Base-by-base conservation (phyloP, 2,888 invertebrate genomes). In the Gari tellinella region DNA sequence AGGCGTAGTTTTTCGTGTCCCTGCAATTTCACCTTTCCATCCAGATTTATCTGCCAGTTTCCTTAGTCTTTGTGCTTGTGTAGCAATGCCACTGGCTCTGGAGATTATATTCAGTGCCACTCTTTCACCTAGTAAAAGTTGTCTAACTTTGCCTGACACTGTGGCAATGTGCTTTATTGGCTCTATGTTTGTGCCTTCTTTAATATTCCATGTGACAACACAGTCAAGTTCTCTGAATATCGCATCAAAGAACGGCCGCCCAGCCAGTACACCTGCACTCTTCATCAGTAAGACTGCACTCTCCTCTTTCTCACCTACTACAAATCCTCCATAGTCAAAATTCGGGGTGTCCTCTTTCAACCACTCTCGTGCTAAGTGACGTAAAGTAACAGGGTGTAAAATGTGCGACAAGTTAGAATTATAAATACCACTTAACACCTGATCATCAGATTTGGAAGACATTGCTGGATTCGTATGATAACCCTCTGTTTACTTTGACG, bases 1-100 rank as follows among this genome's bases (percentile, higher is more conserved):
- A 8, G 93, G 93, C 0, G 93, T 93, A 0, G 93, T 93, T 77
- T 93, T 93, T 14, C 93, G 80, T 1, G 92, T 92, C 5, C 92
- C 92, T 7, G 92, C 92, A 7, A 93, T 66, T 62, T 89, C 85
- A 0, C 92, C 92, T 21, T 81, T 83, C 92, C 92, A 92, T 1
- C 80, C 82, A 14, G 66, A 66, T 8, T 72, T 68, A 23, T 81
- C 66, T 1, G 85, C 88, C 31, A 84, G 62, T 8, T 82, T 73
- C 7, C 73, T 55, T 53, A 91, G 57, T 40, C 81, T 72, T 5
- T 86, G 61, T 8, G 90, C 89, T 37, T 81, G 73, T 0, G 92
- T 91, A 2, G 93, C 92, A 14, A 93, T 88, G 8, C 93, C 92
- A 82, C 91, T 92, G 1, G 91, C 89, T 15, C 92, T 79, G n/a